Percentiles rank a stretch among this genome's conserved stretches.
Evolutionary conservation across 2,888 invertebrate species (phyloP).

Genomic region (Drosophila robusta): DNA sequence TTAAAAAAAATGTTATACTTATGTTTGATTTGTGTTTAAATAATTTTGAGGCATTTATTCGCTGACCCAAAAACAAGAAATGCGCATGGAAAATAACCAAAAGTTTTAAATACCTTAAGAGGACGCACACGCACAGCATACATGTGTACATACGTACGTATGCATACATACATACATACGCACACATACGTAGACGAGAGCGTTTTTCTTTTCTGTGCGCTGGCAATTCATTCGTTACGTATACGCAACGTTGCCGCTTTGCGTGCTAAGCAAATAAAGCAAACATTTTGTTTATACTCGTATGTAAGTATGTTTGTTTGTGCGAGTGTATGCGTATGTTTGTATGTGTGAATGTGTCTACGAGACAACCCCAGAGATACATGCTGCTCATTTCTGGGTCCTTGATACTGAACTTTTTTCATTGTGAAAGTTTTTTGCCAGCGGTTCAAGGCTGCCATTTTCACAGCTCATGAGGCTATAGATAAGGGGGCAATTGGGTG

Average conservation of each 20-base stretch:
- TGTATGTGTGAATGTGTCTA: neutral
- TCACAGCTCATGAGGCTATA: slow-evolving; percentile 22
- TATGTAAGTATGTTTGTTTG: slow-evolving; percentile 1
- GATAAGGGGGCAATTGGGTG: neutral
- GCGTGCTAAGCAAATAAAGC: slow-evolving; percentile 56
- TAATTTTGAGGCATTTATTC: slow-evolving; percentile 19
- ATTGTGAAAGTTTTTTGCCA: slow-evolving; percentile 79
- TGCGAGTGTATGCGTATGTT: neutral
- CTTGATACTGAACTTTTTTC: slow-evolving; percentile 80
- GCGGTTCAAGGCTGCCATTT: slow-evolving; percentile 69
- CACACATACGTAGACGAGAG: slow-evolving; percentile 5
- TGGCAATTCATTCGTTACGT: slow-evolving; percentile 60
- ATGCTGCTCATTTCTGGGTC: slow-evolving; percentile 66
- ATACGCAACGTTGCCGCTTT: slow-evolving; percentile 64
- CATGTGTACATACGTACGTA: slow-evolving; percentile 8
- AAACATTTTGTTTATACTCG: slow-evolving; percentile 45
- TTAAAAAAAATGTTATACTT: slow-evolving; percentile 1
- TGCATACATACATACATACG: neutral
- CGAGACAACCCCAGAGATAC: slow-evolving; percentile 42
- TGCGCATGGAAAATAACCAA: slow-evolving; percentile 64
- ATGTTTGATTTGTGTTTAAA: slow-evolving; percentile 26
- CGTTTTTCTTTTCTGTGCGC: slow-evolving; percentile 36
- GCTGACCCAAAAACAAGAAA: slow-evolving; percentile 64
- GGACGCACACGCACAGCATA: slow-evolving; percentile 26
- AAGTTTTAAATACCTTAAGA: slow-evolving; percentile 37